Percentiles rank a stretch among this genome's conserved stretches.
These are phyloP conservation scores for Lordiphosa mommai DNA, from an alignment of 1,140 invertebrate species.

Conservation along the genomic window DNA sequence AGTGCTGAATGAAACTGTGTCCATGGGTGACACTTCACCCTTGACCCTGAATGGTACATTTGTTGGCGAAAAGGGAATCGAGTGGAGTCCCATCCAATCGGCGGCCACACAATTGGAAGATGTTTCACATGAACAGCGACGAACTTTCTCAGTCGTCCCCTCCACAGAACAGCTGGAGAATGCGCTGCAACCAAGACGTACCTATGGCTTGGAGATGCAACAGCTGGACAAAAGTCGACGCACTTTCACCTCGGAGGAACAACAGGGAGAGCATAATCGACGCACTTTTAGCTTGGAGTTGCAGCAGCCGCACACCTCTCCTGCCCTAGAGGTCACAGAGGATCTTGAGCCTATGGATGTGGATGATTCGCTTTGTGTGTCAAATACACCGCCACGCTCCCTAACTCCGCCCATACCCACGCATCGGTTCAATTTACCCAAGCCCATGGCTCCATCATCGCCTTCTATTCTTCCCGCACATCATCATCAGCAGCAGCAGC, in stretches of 20 bases:
- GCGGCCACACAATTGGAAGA: not conserved
- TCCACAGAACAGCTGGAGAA: not conserved
- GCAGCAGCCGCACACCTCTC: slow-evolving; percentile 9
- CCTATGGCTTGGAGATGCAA: not conserved
- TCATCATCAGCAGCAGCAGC: not conserved
- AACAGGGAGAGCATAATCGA: not conserved
- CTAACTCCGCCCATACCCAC: slow-evolving; percentile 30
- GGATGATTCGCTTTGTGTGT: slow-evolving; percentile 30
- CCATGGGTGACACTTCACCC: slow-evolving; percentile 12
- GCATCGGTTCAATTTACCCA: slow-evolving; percentile 4
- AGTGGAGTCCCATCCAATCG: not conserved
- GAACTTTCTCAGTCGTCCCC: slow-evolving; percentile 23
- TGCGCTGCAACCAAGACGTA: not conserved
- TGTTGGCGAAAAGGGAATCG: slow-evolving; percentile 2
- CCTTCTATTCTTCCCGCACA: slow-evolving; percentile 12
- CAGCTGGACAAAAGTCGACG: not conserved
- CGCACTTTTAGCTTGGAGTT: slow-evolving; percentile 4
- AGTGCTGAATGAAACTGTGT: slow-evolving; percentile 12
- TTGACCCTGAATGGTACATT: slow-evolving; percentile 34
- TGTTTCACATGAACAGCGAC: slow-evolving; percentile 4
- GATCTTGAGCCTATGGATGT: slow-evolving; percentile 60
- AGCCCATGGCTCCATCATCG: not conserved
- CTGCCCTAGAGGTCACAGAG: slow-evolving; percentile 48
- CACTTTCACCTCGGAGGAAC: not conserved
- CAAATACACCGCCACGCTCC: not conserved